Conservation (phyloP, 2,888 invertebrate genomes). For the Sarcophaga subvicina region DNA sequence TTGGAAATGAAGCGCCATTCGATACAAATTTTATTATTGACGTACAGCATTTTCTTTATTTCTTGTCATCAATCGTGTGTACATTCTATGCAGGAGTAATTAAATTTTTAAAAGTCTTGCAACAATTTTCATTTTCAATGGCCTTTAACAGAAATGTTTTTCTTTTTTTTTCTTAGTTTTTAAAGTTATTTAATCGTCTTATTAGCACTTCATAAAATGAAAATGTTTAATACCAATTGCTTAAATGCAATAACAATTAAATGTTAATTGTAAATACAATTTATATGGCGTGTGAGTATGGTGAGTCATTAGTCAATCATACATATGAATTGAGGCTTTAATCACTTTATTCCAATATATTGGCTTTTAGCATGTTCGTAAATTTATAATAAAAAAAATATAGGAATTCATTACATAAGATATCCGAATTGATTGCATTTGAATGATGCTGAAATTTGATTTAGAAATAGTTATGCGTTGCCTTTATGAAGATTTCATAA, state of each 20-base stretch:
- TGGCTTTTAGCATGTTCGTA: no score
- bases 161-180: neutral
- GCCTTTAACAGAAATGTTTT: neutral
- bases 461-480: no score
- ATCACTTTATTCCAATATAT: no score
- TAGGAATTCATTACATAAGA: no score
- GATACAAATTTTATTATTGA: constrained; percentile 13
- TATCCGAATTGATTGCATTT: no score
- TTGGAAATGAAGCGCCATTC: neutral
- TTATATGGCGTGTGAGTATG: no score
- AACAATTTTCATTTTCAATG: constrained; percentile 30
- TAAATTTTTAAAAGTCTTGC: constrained; percentile 10
- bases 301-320: neutral
- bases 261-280: no score
- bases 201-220: constrained; percentile 47
- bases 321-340: neutral
- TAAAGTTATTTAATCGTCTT: constrained; percentile 20
- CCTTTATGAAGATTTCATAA: no score
- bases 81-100: constrained; percentile 41
- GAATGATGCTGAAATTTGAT: no score
- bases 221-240: constrained; percentile 4
- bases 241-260: neutral
- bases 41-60: neutral
- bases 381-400: no score
- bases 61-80: constrained; percentile 6